Evolutionary conservation across 2,888 invertebrate genomes (phyloP).

Genomic region (Stratiomys singularior): DNA sequence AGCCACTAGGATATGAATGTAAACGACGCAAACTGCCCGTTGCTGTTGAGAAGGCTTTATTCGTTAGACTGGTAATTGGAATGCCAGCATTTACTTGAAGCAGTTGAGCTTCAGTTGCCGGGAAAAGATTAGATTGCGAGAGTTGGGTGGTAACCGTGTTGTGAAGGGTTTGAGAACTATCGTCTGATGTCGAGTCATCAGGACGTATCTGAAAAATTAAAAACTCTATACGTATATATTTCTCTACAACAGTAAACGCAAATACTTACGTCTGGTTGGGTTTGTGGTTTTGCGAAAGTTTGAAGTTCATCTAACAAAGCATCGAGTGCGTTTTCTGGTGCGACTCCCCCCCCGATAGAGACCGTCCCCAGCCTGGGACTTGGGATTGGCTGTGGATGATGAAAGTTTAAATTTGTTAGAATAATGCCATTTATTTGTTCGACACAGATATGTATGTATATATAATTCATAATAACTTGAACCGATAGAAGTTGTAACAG

Average conservation of each 20-base stretch:
- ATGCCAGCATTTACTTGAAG: constrained; percentile 36
- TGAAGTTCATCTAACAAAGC: constrained; percentile 94
- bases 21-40: constrained; percentile 75
- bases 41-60: constrained; percentile 67
- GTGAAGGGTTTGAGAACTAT: constrained; percentile 64
- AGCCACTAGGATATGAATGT: constrained; percentile 87
- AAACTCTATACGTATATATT: neutral
- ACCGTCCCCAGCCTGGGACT: constrained; percentile 72
- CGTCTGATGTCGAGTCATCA: constrained; percentile 66
- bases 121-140: constrained; percentile 63
- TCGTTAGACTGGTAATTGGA: constrained; percentile 65
- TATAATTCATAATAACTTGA: constrained; percentile 23
- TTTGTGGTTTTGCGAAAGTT: constrained; percentile 82
- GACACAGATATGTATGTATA: constrained; percentile 10
- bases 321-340: constrained; percentile 95
- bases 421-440: neutral
- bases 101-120: constrained; percentile 58
- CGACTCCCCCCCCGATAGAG: constrained; percentile 69
- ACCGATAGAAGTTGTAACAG: constrained; percentile 22
- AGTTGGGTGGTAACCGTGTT: constrained; percentile 66
- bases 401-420: constrained; percentile 46
- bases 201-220: constrained; percentile 59
- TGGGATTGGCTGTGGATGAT: constrained; percentile 69
- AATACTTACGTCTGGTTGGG: constrained; percentile 59
- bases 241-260: neutral